These are phyloP conservation scores for Melanostigma gelatinosum DNA, from an alignment of 2,113 vertebrate genomes.

Conservation along the genomic window DNA sequence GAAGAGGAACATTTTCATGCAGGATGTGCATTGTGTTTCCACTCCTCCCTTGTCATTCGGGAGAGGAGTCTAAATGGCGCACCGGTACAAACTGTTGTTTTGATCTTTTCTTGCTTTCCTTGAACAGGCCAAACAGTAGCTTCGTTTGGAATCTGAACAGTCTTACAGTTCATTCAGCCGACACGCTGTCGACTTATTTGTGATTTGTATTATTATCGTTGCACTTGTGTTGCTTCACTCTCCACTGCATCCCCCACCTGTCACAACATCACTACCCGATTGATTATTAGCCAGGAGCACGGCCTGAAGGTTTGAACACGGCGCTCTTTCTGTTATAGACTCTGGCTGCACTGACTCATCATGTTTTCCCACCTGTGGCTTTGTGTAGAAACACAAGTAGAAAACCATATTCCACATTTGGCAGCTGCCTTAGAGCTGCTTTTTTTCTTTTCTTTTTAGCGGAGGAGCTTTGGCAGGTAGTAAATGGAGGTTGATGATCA, in stretches of 20 bases:
- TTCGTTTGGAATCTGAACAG: conserved; percentile 31
- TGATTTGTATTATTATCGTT: conserved; percentile 11
- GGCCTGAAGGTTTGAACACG: conserved; percentile 35
- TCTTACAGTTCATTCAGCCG: conserved; percentile 31
- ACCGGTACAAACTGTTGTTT: conserved; percentile 25
- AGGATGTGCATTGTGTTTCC: conserved; percentile 31
- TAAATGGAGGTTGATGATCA: conserved; percentile 47
- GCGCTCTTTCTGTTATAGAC: neutral
- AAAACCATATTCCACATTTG: conserved; percentile 35
- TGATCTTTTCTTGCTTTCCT: conserved; percentile 11
- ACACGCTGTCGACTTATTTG: conserved; percentile 14
- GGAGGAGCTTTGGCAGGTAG: conserved; percentile 42
- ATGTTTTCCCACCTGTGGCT: conserved; percentile 37
- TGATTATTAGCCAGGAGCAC: conserved; percentile 7
- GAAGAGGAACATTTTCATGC: conserved; percentile 33
- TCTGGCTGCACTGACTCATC: conserved; percentile 21
- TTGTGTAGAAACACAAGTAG: conserved; percentile 25
- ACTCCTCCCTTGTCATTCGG: conserved; percentile 24
- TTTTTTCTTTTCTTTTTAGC: conserved; percentile 7
- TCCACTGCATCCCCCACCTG: conserved; percentile 10
- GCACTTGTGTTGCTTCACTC: conserved; percentile 24
- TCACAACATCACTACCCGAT: conserved; percentile 8
- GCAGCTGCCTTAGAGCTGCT: conserved; percentile 40
- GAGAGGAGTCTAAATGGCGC: conserved; percentile 24
- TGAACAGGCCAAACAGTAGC: conserved; percentile 9